Conservation (phyloP, 2,113 vertebrate genomes). For the Corythaeola cristata region DNA sequence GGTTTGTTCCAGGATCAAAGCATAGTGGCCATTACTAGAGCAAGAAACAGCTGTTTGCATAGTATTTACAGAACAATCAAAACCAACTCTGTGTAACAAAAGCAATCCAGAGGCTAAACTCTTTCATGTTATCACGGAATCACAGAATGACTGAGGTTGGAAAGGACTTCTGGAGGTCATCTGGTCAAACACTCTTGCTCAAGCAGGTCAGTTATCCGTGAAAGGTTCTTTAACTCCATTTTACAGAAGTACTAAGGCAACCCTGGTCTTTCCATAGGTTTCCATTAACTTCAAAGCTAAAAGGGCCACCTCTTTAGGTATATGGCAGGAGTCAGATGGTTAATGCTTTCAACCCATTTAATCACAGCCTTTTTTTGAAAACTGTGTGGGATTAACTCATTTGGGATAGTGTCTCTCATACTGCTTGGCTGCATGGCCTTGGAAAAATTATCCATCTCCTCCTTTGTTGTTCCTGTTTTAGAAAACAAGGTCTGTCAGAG, state of each 20-base stretch:
- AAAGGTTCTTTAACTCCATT: background rate
- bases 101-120: background rate
- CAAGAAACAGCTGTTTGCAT: background rate
- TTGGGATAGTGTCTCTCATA: background rate
- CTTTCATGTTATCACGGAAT: background rate
- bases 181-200: background rate
- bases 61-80: background rate
- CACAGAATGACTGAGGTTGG: background rate
- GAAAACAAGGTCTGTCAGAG: background rate
- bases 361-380: background rate
- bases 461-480: background rate
- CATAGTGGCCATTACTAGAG: background rate
- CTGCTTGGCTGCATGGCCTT: background rate
- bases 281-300: background rate
- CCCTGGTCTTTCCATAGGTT: background rate
- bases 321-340: background rate
- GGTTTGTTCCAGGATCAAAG: conserved; percentile 26
- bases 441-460: background rate
- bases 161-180: background rate
- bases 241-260: background rate
- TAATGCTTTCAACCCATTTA: background rate
- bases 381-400: accelerated
- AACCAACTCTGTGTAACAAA: background rate
- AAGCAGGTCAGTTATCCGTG: background rate
- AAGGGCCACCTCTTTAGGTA: background rate